phyloP scores from a whole-genome alignment of 2,797 vertebrate genomes.

The Fringilla coelebs region DNA sequence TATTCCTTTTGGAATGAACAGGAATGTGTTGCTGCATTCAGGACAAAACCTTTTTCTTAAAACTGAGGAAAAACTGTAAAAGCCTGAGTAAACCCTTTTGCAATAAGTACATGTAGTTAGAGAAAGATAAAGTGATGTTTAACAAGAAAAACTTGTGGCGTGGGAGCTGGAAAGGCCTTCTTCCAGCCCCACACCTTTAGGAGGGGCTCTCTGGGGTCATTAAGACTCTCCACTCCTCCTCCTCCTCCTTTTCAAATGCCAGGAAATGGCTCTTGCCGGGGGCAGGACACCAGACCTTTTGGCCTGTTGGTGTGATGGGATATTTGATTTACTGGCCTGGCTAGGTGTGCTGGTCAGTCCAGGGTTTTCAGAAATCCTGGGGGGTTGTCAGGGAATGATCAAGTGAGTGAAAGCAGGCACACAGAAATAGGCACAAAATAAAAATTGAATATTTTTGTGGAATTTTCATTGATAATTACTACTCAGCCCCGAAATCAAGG shows the following conservation, averaged over 20 bases:
- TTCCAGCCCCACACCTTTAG: background rate
- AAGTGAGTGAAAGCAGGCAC: background rate
- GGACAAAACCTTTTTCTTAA: background rate
- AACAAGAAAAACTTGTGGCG: background rate
- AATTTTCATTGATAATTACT: background rate
- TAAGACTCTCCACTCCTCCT: background rate
- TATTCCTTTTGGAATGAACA: background rate
- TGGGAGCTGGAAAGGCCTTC: background rate
- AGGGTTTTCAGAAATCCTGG: background rate
- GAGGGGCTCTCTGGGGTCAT: background rate
- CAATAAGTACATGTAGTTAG: background rate
- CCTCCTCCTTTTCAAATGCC: background rate
- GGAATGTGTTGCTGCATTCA: background rate
- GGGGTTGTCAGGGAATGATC: background rate
- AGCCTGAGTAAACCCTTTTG: background rate
- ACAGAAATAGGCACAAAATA: background rate
- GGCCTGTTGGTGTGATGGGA: background rate
- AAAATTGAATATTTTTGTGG: rapidly evolving
- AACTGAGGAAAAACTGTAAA: background rate
- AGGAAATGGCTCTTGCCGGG: background rate
- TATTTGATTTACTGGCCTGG: background rate
- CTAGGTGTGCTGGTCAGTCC: background rate
- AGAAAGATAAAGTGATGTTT: background rate
- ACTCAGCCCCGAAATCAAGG: background rate
- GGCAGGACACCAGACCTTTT: background rate